A percentile compares a stretch with the other conserved stretches of the same genome.
phyloP scores from a whole-genome alignment of 2,888 invertebrate genomes.

The Meliscaeva auricollis region DNA sequence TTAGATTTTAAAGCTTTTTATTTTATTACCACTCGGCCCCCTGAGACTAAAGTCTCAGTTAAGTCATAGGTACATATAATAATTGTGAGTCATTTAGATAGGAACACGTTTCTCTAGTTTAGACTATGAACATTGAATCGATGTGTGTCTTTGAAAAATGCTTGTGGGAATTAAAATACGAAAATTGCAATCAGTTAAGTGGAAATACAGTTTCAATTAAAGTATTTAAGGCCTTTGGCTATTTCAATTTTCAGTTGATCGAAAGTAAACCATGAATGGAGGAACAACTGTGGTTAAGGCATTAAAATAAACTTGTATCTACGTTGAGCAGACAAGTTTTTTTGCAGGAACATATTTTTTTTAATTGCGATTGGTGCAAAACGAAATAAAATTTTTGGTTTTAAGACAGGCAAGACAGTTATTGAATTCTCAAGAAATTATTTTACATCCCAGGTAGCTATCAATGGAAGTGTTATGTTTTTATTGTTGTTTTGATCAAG shows the following conservation, averaged over 20 bases:
- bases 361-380: no score
- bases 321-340: background rate
- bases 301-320: constrained; percentile 6
- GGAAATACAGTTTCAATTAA: constrained; percentile 17
- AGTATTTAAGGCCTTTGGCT: constrained; percentile 37
- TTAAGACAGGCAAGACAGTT: no score
- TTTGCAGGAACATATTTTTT: background rate
- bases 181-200: constrained; percentile 43
- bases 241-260: constrained; percentile 22
- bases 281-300: constrained; percentile 3
- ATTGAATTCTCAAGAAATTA: no score
- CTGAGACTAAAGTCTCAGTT: background rate
- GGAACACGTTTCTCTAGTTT: constrained; percentile 41
- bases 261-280: constrained; percentile 16
- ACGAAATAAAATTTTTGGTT: no score
- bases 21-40: background rate
- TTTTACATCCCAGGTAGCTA: no score
- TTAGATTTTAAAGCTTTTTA: constrained; percentile 8
- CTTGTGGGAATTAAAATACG: constrained; percentile 60
- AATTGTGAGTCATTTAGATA: constrained; percentile 22
- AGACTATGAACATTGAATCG: constrained; percentile 21
- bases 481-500: no score
- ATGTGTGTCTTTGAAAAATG: background rate
- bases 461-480: no score
- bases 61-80: background rate